phyloP scores from a whole-genome alignment of 2,888 invertebrate genomes.

The Polydrusus cervinus region DNA sequence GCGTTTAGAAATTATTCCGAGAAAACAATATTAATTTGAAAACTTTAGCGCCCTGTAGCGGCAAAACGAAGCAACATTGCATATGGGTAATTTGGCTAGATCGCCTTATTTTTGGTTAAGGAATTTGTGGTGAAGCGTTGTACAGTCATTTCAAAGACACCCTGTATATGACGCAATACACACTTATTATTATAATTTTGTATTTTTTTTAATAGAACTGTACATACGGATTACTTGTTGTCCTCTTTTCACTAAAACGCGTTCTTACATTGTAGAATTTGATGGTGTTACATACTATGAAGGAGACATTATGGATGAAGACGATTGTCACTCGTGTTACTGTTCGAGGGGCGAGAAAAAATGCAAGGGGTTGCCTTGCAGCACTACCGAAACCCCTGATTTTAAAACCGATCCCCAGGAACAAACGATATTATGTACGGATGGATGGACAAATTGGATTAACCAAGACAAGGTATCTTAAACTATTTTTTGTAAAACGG shows the following conservation, averaged over 20 bases:
- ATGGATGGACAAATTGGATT: constrained; percentile 88
- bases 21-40: no score
- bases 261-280: constrained; percentile 71
- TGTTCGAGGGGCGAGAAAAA: constrained; percentile 81
- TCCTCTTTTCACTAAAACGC: no score
- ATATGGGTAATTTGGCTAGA: no score
- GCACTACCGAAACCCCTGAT: constrained; percentile 60
- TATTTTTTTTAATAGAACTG: not conserved
- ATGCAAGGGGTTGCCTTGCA: constrained; percentile 83
- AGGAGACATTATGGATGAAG: constrained; percentile 82
- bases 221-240: not conserved
- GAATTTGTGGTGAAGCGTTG: no score
- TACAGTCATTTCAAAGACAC: no score
- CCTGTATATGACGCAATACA: no score
- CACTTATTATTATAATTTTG: no score
- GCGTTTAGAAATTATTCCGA: no score
- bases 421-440: constrained; percentile 40
- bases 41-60: no score
- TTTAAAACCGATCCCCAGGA: constrained; percentile 58
- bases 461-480: constrained; percentile 74
- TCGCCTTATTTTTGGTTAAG: no score
- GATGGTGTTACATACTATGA: constrained; percentile 82
- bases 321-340: constrained; percentile 86
- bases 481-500: not conserved
- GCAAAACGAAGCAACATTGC: no score